A percentile compares a stretch with the other conserved stretches of the same genome.
These are phyloP conservation scores for Scomber japonicus DNA, from an alignment of 2,113 vertebrate species.

Conservation along the genomic window DNA sequence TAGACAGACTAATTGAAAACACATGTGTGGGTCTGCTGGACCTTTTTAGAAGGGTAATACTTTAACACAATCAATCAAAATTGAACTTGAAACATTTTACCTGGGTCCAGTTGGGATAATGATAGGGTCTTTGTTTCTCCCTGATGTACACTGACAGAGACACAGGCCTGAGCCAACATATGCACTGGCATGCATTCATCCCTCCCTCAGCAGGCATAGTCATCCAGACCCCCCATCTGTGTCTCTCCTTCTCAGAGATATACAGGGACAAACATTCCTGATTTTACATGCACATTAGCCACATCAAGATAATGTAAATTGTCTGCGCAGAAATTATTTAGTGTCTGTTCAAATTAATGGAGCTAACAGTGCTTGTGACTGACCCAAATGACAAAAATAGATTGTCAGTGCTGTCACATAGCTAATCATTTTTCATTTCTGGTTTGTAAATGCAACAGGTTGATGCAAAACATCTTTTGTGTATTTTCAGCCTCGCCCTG, in stretches of 20 bases:
- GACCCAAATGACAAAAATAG: neutral
- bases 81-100: neutral
- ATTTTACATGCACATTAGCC: conserved; percentile 29
- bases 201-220: neutral
- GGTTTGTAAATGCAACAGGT: neutral
- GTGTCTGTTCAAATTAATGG: conserved; percentile 8
- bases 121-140: too few species aligned
- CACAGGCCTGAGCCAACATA: too few species aligned
- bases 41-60: too few species aligned
- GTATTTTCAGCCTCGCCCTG: neutral
- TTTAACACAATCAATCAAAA: too few species aligned
- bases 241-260: neutral
- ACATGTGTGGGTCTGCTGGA: neutral
- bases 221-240: neutral
- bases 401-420: neutral
- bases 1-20: neutral
- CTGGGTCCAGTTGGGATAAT: too few species aligned
- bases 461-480: neutral
- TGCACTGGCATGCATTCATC: neutral
- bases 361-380: neutral
- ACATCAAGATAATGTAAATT: conserved; percentile 19
- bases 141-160: too few species aligned
- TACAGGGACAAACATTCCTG: conserved; percentile 16
- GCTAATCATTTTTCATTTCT: neutral
- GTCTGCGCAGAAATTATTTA: conserved; percentile 3